Conservation (phyloP, 2,113 vertebrate species). For the Oenanthe oenanthe region DNA sequence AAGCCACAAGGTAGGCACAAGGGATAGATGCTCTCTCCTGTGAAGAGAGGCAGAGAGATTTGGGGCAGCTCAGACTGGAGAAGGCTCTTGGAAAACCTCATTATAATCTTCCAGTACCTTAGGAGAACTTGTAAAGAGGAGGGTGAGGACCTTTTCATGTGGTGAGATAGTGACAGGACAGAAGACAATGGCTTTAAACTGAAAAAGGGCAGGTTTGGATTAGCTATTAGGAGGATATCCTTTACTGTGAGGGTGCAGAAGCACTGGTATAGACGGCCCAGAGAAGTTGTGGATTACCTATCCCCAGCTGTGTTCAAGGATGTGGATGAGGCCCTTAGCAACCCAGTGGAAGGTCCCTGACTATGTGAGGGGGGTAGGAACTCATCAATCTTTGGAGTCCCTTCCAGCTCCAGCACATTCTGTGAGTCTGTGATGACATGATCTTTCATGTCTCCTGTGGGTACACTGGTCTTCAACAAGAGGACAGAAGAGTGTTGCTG, state of each 20-base stretch:
- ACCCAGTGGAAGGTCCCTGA: background rate
- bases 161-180: background rate
- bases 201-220: background rate
- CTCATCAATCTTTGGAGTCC: fast-evolving
- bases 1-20: fast-evolving
- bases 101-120: background rate
- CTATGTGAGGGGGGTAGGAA: background rate
- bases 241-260: fast-evolving
- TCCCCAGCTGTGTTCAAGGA: background rate
- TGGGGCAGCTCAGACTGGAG: background rate
- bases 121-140: background rate
- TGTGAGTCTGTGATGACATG: fast-evolving
- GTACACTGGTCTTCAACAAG: background rate
- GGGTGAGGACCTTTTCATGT: background rate
- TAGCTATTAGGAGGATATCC: background rate
- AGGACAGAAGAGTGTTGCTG: background rate
- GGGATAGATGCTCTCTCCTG: fast-evolving
- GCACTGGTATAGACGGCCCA: too few species aligned
- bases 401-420: background rate
- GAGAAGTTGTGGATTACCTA: too few species aligned
- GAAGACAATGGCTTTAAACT: background rate
- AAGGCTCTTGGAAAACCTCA: background rate
- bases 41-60: background rate
- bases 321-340: background rate
- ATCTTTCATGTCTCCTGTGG: background rate